A percentile compares a stretch with the other conserved stretches of the same genome.
phyloP scores from a whole-genome alignment of 92 coral and sea anemone genomes.

The Ricordea florida region DNA sequence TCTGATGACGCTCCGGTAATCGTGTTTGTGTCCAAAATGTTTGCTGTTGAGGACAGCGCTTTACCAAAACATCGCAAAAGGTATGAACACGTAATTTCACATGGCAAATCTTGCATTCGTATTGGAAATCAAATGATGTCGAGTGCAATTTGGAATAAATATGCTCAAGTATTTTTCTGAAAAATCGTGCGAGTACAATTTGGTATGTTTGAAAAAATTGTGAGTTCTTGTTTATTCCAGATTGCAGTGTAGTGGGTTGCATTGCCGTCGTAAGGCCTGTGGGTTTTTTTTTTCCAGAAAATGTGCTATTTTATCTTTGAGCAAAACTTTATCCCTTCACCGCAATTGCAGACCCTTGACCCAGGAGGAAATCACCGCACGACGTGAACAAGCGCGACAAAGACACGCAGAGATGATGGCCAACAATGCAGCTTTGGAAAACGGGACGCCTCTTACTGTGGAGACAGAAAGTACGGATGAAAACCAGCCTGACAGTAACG shows the following conservation, averaged over 20 bases:
- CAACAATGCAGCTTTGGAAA: conserved; percentile 5
- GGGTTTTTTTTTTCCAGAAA: no score
- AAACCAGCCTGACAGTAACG: background rate
- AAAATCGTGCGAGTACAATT: background rate
- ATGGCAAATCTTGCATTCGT: background rate
- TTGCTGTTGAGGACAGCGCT: conserved; percentile 91
- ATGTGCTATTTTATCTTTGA: no score
- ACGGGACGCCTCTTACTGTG: conserved; percentile 31
- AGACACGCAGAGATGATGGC: conserved; percentile 83
- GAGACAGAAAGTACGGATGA: background rate
- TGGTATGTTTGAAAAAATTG: no score
- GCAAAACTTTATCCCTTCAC: no score
- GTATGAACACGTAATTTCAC: conserved; percentile 62
- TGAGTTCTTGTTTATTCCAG: background rate
- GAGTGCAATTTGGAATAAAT: no score
- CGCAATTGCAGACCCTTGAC: conserved; percentile 92
- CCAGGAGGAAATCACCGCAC: conserved; percentile 87
- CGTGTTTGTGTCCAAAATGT: conserved; percentile 96
- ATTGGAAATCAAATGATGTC: background rate
- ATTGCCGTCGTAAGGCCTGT: no score
- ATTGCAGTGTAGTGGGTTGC: no score
- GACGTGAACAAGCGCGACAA: conserved; percentile 92
- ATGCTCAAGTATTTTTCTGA: background rate
- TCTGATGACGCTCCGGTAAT: conserved; percentile 87
- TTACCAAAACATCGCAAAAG: conserved; percentile 89